Evolutionary conservation across 1,140 invertebrate genomes (phyloP).

Genomic region (Aricia agestis): DNA sequence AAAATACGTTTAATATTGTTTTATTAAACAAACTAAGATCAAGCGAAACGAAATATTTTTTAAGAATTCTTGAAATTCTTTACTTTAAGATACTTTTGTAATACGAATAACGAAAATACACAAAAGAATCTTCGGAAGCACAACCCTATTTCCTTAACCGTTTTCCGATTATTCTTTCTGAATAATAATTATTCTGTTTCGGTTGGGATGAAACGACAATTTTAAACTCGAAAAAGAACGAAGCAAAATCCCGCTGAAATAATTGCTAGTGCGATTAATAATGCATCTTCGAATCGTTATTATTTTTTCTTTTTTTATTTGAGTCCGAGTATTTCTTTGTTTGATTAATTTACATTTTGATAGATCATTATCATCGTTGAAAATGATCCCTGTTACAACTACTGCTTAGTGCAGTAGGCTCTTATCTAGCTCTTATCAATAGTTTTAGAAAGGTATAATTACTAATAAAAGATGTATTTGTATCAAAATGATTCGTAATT

Average conservation of each 20-base stretch:
- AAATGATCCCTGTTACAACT: too few species aligned
- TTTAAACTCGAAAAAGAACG: background rate
- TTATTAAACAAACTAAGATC: too few species aligned
- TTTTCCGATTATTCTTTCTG: background rate
- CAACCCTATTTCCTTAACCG: background rate
- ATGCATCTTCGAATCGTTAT: background rate
- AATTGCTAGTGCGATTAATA: background rate
- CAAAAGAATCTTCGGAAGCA: background rate
- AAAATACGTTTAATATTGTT: too few species aligned
- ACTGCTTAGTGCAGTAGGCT: too few species aligned
- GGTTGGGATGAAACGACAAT: background rate
- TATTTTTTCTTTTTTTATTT: background rate
- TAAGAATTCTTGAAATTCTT: too few species aligned
- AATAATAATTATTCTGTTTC: slow-evolving; percentile 1
- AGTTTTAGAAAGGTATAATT: too few species aligned
- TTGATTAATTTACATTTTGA: background rate
- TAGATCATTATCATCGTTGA: too few species aligned
- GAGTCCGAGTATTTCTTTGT: background rate
- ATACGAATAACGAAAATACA: background rate
- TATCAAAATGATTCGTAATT: too few species aligned
- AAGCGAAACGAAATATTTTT: too few species aligned
- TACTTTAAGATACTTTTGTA: background rate
- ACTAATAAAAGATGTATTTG: too few species aligned
- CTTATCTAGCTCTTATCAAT: too few species aligned
- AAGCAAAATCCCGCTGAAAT: background rate